Evolutionary conservation across 2,888 invertebrate species (phyloP).

Genomic region (Caenorhabditis japonica): DNA sequence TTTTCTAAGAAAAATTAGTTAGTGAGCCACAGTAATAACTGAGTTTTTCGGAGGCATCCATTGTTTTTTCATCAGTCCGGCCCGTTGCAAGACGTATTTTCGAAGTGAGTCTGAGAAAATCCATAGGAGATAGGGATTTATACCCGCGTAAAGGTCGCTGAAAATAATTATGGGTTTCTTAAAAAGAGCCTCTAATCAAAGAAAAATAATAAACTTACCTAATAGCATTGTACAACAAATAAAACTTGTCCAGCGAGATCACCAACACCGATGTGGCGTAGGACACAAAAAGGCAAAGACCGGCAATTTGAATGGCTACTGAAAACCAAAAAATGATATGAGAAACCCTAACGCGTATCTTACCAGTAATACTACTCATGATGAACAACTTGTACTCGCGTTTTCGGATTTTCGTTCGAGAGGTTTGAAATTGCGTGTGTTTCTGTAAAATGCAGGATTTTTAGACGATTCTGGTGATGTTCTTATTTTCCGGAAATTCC

Average conservation of each 20-base stretch:
- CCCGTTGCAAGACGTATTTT: conserved; percentile 24
- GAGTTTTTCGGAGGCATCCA: conserved; percentile 9
- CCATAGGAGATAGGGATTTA: conserved; percentile 53
- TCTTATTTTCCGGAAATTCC: too few species aligned
- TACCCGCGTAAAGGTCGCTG: conserved; percentile 51
- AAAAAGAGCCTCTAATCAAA: too few species aligned
- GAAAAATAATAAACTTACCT: conserved; percentile 11
- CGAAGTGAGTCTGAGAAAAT: conserved; percentile 53
- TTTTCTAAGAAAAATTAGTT: too few species aligned
- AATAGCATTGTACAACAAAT: conserved; percentile 38
- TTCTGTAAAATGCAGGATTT: conserved; percentile 30
- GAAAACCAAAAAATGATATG: neutral
- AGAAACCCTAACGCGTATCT: neutral
- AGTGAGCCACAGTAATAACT: conserved; percentile 26
- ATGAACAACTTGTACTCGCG: conserved; percentile 39
- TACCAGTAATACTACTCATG: conserved; percentile 39
- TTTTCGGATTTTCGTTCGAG: conserved; percentile 8
- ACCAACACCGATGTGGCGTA: conserved; percentile 23
- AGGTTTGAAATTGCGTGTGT: conserved; percentile 19
- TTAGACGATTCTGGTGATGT: neutral
- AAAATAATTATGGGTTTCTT: neutral
- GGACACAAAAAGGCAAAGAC: conserved; percentile 31
- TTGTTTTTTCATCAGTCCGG: conserved; percentile 21
- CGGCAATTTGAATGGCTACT: conserved; percentile 50
- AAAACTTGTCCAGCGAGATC: conserved; percentile 48